Evolutionary conservation across 2,113 vertebrate species (phyloP), one percentile per base, ranked within the genome.

Genomic region (Cichladusa arquata): DNA sequence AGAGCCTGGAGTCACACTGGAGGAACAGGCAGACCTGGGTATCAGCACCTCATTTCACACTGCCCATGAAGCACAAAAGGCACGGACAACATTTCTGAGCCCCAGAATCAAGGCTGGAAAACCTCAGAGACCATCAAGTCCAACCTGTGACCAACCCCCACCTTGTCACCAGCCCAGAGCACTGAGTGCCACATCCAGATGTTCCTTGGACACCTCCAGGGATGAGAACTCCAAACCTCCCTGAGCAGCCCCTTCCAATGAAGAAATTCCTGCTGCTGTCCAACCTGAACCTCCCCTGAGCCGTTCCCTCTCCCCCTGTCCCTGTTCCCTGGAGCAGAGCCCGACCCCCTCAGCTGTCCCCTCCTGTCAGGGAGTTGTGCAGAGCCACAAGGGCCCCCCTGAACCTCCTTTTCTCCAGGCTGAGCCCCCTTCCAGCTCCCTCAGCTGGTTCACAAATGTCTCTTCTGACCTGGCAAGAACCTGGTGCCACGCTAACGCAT

Each of bases 61-160:
- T 42, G 82, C 58, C 79, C 80, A 13, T 9, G 6, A 83, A 73
- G 67, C 23, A 17, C 54, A 38, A 47, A 42, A 28, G 36, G 40
- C 29, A 6, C 47, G 67, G 70, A 73, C 71, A 54, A 50, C 16
- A 81, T 51, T 7, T 31, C 25, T 66, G 40, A 45, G 19, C 11
- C 50, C 18, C 66, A 72, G 31, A 31, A 15, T 11, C 50, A 23
- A 56, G 26, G 56, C 0, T 54, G 48, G 48, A 36, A 48, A 48
- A 62, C 14, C 22, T 31, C 40, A 2, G 6, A 69, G 47, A 54
- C 15, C 47, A 47, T 2, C 0, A 1, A 67, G 29, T 15, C 34
- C 70, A 61, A 34, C 20, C 40, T 60, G n/a, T 36, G 60, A 9
- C 23, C 16, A 4, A n/a, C 1, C 13, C 34, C 6, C 24, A 74